phyloP scores from a whole-genome alignment of 1,140 invertebrate genomes.

The Chrysomallon squamiferum region DNA sequence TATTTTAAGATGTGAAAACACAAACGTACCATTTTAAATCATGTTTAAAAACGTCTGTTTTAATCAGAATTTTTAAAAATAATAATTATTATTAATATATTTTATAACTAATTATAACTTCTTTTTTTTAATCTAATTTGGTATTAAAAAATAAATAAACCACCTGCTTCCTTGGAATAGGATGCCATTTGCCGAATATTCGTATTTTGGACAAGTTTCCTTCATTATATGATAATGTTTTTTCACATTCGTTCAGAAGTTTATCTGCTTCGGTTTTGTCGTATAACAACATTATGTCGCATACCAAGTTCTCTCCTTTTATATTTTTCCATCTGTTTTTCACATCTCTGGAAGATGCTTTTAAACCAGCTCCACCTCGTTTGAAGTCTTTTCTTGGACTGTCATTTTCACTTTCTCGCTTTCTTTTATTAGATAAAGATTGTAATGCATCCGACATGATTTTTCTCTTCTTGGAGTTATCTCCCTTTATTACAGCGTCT shows the following conservation, averaged over 20 bases:
- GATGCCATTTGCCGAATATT: conserved; percentile 74
- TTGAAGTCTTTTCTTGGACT: too few relatives aligned
- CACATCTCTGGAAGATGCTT: too few relatives aligned
- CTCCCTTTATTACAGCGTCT: too few relatives aligned
- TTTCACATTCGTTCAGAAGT: conserved; percentile 43
- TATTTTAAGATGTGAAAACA: not conserved
- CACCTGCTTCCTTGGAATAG: conserved; percentile 73
- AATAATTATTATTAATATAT: not conserved
- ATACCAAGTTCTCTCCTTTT: conserved; percentile 39
- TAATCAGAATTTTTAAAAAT: not conserved
- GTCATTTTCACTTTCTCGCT: too few relatives aligned
- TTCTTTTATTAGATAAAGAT: too few relatives aligned
- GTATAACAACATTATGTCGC: conserved; percentile 44
- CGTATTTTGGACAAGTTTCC: conserved; percentile 68
- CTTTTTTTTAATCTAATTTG: not conserved
- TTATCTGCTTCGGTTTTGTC: conserved; percentile 37
- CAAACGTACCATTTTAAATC: not conserved
- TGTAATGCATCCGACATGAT: too few relatives aligned
- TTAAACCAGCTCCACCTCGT: too few relatives aligned
- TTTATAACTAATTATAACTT: not conserved
- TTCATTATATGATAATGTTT: conserved; percentile 39
- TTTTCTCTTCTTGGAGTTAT: too few relatives aligned
- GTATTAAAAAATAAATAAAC: not conserved
- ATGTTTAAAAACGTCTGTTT: not conserved
- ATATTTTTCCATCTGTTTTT: conserved; percentile 24